Evolutionary conservation across 2,113 vertebrate species (phyloP), one percentile per base, ranked within the genome.

Genomic region (Prolemur simus): DNA sequence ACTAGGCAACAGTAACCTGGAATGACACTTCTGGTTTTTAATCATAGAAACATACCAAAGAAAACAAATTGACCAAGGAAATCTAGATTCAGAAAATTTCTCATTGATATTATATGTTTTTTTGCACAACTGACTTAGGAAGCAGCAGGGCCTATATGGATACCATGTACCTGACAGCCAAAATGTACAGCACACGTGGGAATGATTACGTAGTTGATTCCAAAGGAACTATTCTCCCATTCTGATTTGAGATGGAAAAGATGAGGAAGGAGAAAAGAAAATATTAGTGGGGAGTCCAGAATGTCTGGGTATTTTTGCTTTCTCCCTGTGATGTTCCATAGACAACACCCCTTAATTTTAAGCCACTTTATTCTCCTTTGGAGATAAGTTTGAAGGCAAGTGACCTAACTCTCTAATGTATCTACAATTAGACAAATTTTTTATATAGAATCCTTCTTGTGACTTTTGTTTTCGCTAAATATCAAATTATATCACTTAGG

Each of bases 391-490:
- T 32, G 25, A 96, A 12, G 45, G 32, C n/a, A 63, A 3, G 32
- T 54, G 23, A 56, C 20, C 2, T 74, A 58, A 45, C 27, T 69
- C 37, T 69, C 2, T 34, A 66, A 18, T 32, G 32, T 93, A 10
- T 73, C 7, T 63, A 27, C 29, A 86, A 2, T 76, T 85, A 60
- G 64, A 37, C 8, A 87, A 18, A 54, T 73, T 66, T 54, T 42
- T 64, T 85, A 34, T 21, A 39, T 73, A 56, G 34, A 8, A 34
- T 76, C 12, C 8, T 39, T 73, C 4, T 49, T n/a, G 6, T 42
- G 15, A 20, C 10, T 68, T 71, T 86, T 77, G 6, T 86, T 93
- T 84, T 84, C 32, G 88, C 29, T 80, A 42, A 86, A 47, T 78
- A 42, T 27, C 10, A 9, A 80, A 27, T 2, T 73, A 13, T 15